A percentile compares a stretch with the other conserved stretches of the same genome.
phyloP scores from a whole-genome alignment of 2,113 vertebrate species.

The Pomatostomus ruficeps region DNA sequence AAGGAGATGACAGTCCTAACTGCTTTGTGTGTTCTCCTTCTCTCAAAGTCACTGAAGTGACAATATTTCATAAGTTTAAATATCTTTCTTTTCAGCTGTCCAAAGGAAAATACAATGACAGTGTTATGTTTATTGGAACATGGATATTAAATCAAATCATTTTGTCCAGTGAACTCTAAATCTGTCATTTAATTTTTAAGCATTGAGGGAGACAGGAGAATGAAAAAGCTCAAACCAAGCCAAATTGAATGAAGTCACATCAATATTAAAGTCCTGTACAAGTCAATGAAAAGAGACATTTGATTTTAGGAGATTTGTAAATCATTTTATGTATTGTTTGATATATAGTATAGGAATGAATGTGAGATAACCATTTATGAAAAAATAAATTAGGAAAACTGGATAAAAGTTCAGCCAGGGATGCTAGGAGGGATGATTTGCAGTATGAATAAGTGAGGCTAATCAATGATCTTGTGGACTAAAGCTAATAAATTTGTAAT shows the following conservation, averaged over 20 bases:
- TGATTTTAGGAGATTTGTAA: slow-evolving; percentile 46
- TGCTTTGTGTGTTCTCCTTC: not conserved
- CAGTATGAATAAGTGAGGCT: not conserved
- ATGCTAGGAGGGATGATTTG: not conserved
- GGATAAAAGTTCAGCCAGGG: not conserved
- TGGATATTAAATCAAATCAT: slow-evolving; percentile 26
- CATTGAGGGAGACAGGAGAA: not conserved
- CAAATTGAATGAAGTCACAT: slow-evolving; percentile 18
- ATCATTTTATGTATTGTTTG: slow-evolving; percentile 10
- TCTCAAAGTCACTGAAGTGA: slow-evolving; percentile 4
- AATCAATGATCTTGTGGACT: not conserved
- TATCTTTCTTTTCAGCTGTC: not conserved
- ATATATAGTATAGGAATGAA: slow-evolving; percentile 4
- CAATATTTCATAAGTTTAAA: not conserved
- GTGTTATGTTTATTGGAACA: not conserved
- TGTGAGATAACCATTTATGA: slow-evolving; percentile 14
- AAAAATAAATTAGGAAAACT: slow-evolving; percentile 9
- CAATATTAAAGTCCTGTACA: slow-evolving; percentile 39
- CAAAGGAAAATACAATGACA: not conserved
- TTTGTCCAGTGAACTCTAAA: slow-evolving; percentile 31
- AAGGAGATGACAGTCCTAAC: not conserved
- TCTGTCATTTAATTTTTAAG: not conserved
- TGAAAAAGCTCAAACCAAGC: not conserved
- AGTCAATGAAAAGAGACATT: slow-evolving; percentile 39
- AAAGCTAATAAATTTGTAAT: slow-evolving; percentile 37